Evolutionary conservation across 2,797 vertebrate genomes (phyloP).

Genomic region (Novumbra hubbsi): DNA sequence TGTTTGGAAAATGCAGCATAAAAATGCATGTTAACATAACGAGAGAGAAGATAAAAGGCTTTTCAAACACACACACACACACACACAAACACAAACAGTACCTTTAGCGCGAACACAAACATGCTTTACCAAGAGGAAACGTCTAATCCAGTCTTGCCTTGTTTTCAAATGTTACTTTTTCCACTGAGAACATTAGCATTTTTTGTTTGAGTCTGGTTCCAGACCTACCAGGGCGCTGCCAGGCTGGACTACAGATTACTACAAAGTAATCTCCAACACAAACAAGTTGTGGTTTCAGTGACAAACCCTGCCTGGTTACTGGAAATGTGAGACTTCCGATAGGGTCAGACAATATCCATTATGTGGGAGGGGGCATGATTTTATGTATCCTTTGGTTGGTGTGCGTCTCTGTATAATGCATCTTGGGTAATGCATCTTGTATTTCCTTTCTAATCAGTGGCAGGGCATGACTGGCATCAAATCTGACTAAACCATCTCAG

Average conservation of each 20-base stretch:
- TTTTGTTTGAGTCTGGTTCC: constrained; percentile 34
- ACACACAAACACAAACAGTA: not conserved
- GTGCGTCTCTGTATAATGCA: not conserved
- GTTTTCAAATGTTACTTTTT: constrained; percentile 26
- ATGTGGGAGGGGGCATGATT: not conserved
- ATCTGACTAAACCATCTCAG: constrained; percentile 3
- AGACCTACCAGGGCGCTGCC: constrained; percentile 12
- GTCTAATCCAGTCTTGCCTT: constrained; percentile 25
- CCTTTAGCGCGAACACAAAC: not conserved
- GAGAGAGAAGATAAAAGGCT: too few relatives aligned
- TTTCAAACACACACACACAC: not conserved
- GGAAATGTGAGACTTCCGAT: constrained; percentile 9
- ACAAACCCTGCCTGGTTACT: constrained; percentile 1
- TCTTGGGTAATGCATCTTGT: not conserved
- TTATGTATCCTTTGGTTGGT: not conserved
- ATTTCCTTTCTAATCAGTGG: not conserved
- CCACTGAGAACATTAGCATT: constrained; percentile 13
- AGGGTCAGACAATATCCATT: not conserved
- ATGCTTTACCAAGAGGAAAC: not conserved
- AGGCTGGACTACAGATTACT: constrained; percentile 20
- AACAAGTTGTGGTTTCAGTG: constrained; percentile 20
- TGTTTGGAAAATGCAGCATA: too few relatives aligned
- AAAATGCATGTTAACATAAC: too few relatives aligned
- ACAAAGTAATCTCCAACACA: constrained; percentile 40
- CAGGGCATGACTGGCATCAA: not conserved